A percentile compares a stretch with the other conserved stretches of the same genome.
phyloP scores from a whole-genome alignment of 1,140 invertebrate genomes.

The Periplaneta americana region DNA sequence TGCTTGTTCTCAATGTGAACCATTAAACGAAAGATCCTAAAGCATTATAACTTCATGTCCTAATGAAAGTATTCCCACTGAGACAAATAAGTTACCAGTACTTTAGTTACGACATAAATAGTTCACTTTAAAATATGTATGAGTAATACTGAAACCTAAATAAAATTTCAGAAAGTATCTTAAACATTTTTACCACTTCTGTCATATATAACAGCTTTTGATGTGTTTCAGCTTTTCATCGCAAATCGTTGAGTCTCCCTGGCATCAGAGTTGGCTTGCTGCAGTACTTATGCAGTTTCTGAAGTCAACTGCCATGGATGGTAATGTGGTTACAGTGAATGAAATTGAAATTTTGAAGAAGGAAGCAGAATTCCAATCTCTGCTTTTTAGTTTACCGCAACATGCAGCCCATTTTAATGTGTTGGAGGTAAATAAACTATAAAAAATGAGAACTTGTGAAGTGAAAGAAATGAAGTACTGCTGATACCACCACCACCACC shows the following conservation, averaged over 20 bases:
- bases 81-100: too few species aligned
- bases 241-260: not conserved
- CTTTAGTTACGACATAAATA: too few species aligned
- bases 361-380: not conserved
- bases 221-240: not conserved
- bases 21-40: too few species aligned
- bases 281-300: not conserved
- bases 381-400: not conserved
- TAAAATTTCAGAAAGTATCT: not conserved
- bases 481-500: too few species aligned
- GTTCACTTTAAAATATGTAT: not conserved
- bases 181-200: not conserved
- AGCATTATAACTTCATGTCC: too few species aligned
- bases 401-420: not conserved
- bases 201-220: not conserved
- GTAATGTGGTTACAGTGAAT: not conserved
- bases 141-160: not conserved
- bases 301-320: not conserved
- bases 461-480: not conserved
- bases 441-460: not conserved
- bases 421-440: not conserved
- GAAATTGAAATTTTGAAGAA: not conserved
- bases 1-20: too few species aligned
- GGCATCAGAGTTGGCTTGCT: conserved; percentile 3
- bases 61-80: too few species aligned